phyloP scores from a whole-genome alignment of 2,113 vertebrate genomes.

The Coreoperca whiteheadi region DNA sequence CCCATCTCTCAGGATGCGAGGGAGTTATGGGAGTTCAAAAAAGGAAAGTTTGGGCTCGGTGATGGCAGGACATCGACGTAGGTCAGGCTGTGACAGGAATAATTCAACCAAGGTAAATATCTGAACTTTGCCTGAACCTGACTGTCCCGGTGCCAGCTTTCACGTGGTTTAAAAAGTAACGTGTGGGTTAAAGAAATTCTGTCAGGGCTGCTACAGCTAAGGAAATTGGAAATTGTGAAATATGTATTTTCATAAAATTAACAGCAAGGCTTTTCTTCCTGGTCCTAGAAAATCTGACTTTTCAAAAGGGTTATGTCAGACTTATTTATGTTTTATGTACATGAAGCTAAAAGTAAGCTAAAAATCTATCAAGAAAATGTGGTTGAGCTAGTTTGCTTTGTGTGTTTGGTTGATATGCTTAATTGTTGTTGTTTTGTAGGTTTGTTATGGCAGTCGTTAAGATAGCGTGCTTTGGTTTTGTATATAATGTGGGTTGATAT shows the following conservation, averaged over 20 bases:
- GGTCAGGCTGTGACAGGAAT: slow-evolving; percentile 33
- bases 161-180: too few relatives aligned
- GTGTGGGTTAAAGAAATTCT: not conserved
- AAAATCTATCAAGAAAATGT: not conserved
- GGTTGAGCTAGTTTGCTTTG: not conserved
- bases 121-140: slow-evolving; percentile 60
- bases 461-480: not conserved
- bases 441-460: not conserved
- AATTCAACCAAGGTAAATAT: slow-evolving; percentile 34
- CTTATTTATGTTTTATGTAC: not conserved
- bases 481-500: not conserved
- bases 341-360: not conserved
- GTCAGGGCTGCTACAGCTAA: not conserved
- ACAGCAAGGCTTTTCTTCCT: not conserved
- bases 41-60: slow-evolving; percentile 14
- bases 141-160: too few relatives aligned
- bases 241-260: not conserved
- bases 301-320: slow-evolving; percentile 4
- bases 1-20: slow-evolving; percentile 32
- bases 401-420: not conserved
- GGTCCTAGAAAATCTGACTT: not conserved
- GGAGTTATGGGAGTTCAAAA: slow-evolving; percentile 37
- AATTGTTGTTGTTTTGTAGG: not conserved
- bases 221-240: not conserved
- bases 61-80: slow-evolving; percentile 7